A percentile compares a stretch with the other conserved stretches of the same genome.
Evolutionary conservation across 1,140 invertebrate species (phyloP).

Genomic region (Caenorhabditis latens): DNA sequence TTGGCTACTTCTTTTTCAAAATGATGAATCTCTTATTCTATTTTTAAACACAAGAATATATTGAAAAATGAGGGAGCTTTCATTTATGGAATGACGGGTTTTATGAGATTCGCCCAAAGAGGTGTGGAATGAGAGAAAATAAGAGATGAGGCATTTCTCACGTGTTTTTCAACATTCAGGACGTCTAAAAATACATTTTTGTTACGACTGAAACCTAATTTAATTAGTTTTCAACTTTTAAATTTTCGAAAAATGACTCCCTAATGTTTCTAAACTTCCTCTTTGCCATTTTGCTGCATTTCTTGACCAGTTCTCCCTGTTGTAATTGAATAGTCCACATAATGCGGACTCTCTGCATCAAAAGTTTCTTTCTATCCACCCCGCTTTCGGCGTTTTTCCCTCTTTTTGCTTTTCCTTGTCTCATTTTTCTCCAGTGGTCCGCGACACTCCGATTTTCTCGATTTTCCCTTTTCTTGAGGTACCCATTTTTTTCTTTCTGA

Average conservation of each 20-base stretch:
- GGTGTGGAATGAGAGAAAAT: too few species aligned
- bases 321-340: conserved; percentile 41
- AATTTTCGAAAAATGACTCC: too few species aligned
- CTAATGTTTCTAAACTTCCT: too few species aligned
- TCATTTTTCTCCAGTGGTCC: conserved; percentile 20
- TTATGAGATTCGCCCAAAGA: too few species aligned
- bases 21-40: background rate
- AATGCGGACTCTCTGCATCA: conserved; percentile 33
- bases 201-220: too few species aligned
- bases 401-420: background rate
- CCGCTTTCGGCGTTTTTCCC: background rate
- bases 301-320: background rate
- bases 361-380: conserved; percentile 21
- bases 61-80: too few species aligned
- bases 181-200: too few species aligned
- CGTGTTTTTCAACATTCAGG: too few species aligned
- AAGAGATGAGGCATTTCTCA: too few species aligned
- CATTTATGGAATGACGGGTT: too few species aligned
- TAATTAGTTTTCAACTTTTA: too few species aligned
- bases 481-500: background rate
- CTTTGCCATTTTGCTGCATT: background rate
- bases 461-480: background rate
- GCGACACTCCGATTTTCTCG: background rate
- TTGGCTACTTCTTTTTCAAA: background rate
- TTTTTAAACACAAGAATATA: background rate